Base-by-base conservation (phyloP, 1,140 invertebrate genomes). In the Batillaria attramentaria region DNA sequence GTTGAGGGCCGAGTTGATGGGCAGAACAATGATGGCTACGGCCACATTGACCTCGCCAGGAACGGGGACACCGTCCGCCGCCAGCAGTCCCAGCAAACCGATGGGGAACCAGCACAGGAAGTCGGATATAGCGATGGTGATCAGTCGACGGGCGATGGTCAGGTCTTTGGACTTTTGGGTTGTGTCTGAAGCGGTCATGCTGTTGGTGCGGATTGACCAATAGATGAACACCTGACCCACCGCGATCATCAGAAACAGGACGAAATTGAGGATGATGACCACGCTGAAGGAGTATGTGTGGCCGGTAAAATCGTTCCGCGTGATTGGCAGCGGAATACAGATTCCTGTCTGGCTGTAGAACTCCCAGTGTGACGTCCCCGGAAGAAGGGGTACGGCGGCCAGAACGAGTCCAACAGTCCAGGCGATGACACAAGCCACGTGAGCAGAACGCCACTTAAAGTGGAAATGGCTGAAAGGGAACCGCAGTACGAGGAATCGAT, bases 401-500 rank as follows among this genome's bases (percentile, higher is more conserved):
- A 86, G 31, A 4, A 33, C 28, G 13, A 83, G 24, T 1, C 77
- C 79, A 13, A 82, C 37, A 18, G 77, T 37, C 79, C 79, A 80
- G 2, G 57, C 74, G 6, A 76, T 2, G 50, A 28, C 50, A 80
- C 46, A 80, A 3, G 66, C 65, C 4, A 65, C 3, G 5, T 35
- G 24, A 28, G 65, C 66, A 10, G 73, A 77, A 31, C 39, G 82
- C 3, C 84, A 65, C 16, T 72, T 75, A 13, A 78, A 66, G 13
- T 80, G 60, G 16, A 62, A 13, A 8, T 82, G 72, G n/a, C 78
- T 72, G 31, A 86, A n/a, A 1, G 87, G 87, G 66, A 83, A 88
- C 18, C 84, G 80, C 37, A 89, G 79, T 16, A 79, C 81, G 0
- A 86, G 31, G 57, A 85, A 81, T 20, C 87, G 54, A 62, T 89